Evolutionary conservation across 2,888 invertebrate species (phyloP), one percentile per base, ranked within the genome.

Genomic region (Antheraea yamamai): DNA sequence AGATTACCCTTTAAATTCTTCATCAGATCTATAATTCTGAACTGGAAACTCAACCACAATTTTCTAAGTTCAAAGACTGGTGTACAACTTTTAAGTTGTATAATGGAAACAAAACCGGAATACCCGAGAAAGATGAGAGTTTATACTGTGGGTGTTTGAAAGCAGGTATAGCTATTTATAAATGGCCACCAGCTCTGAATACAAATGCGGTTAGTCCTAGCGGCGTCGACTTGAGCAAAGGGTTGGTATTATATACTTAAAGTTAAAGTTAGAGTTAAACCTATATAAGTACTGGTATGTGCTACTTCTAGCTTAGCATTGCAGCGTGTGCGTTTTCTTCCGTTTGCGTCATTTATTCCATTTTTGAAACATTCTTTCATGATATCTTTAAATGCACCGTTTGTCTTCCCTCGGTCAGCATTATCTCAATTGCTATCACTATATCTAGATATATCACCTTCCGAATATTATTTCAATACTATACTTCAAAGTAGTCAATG

Each of bases 41-140:
- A 87, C 85, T 97, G 77, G 97, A 97, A 88, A 85, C 89, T 64
- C 96, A 97, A 83, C 92, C 96, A 0, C 96, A 97, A 82, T 97
- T 97, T 84, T 89, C 93, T 1, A 95, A 95, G 73, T 96, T 97
- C 74, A 95, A 95, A 79, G 97, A 97, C 83, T 96, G 96, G 93
- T 94, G 97, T 70, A 91, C 95, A 64, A 94, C 95, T 0, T 94
- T 97, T 35, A 95, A 96, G 74, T 87, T 97, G 75, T 96, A 96
- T 81, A 96, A 95, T 81, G 96, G 96, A 35, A 96, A 96, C 64
- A 91, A 92, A 77, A 86, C 89, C 14, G 90, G 89, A 0, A 90
- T 91, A 72, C 92, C 92, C 23, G 91, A 95, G 76, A 87, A 89
- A 61, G 95, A 95, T 77, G 90, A 92, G 3, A 90, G 87, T 71